Conservation (phyloP, 1,140 invertebrate genomes). For the Euura saliciscinereae region DNA sequence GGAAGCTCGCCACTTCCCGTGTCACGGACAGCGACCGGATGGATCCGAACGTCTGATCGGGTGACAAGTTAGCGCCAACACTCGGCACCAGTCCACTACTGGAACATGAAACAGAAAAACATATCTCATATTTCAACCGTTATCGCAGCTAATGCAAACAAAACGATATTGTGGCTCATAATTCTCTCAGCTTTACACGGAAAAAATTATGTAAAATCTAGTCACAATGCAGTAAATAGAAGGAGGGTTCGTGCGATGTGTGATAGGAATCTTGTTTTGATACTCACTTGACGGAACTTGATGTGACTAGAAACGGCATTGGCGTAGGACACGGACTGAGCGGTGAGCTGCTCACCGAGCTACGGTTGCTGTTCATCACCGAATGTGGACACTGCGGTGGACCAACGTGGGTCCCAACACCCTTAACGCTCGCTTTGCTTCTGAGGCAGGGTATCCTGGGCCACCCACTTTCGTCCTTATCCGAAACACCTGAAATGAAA, state of each 20-base stretch:
- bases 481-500: slow-evolving; percentile 33
- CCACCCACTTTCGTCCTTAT: slow-evolving; percentile 47
- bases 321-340: slow-evolving; percentile 73
- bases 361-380: slow-evolving; percentile 68
- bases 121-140: no score
- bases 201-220: background rate
- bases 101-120: no score
- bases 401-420: slow-evolving; percentile 54
- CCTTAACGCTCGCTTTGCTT: slow-evolving; percentile 33
- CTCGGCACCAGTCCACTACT: no score
- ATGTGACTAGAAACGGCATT: slow-evolving; percentile 73
- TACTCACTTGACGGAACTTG: slow-evolving; percentile 69
- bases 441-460: slow-evolving; percentile 51
- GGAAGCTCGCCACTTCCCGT: no score
- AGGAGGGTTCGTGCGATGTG: no score
- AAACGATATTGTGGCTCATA: no score
- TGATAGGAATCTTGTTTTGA: background rate
- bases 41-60: no score
- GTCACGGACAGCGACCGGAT: no score
- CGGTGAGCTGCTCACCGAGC: slow-evolving; percentile 65
- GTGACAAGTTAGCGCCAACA: no score
- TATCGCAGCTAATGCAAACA: no score
- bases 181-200: no score
- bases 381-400: slow-evolving; percentile 74
- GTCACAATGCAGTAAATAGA: background rate